Evolutionary conservation across 1,140 invertebrate genomes (phyloP).

Genomic region (Dendroctonus valens): DNA sequence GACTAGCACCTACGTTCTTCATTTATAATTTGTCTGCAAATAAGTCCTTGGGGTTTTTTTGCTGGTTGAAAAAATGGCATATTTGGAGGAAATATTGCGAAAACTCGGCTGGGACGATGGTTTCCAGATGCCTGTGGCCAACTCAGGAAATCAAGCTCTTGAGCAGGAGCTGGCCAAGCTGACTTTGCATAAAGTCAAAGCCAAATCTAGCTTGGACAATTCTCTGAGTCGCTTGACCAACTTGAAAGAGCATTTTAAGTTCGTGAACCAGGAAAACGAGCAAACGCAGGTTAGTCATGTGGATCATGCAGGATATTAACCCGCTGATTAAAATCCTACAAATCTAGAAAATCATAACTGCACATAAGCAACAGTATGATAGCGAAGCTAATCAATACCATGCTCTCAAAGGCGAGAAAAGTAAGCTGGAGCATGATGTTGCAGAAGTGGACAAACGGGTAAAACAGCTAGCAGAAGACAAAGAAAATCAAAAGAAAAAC

Average conservation of each 20-base stretch:
- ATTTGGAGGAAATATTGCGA: slow-evolving; percentile 62
- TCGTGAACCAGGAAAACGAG: slow-evolving; percentile 56
- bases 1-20: too few relatives aligned
- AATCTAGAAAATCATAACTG: slow-evolving; percentile 55
- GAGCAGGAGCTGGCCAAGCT: slow-evolving; percentile 57
- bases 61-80: slow-evolving; percentile 14
- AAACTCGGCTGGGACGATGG: slow-evolving; percentile 70
- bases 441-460: slow-evolving; percentile 54
- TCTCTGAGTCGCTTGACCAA: slow-evolving; percentile 49
- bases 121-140: slow-evolving; percentile 69
- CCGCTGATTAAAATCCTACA: slow-evolving; percentile 6
- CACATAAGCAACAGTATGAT: slow-evolving; percentile 61
- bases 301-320: neutral
- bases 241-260: slow-evolving; percentile 55
- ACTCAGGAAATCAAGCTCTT: slow-evolving; percentile 65
- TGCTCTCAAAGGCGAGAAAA: slow-evolving; percentile 53
- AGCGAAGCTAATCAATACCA: slow-evolving; percentile 60
- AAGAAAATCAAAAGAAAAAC: slow-evolving; percentile 42
- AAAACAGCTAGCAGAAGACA: slow-evolving; percentile 52
- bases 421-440: slow-evolving; percentile 55
- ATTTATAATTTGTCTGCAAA: too few relatives aligned
- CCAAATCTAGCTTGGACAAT: slow-evolving; percentile 35
- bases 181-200: slow-evolving; percentile 39
- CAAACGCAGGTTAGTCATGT: slow-evolving; percentile 55
- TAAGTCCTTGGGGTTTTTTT: too few relatives aligned